These are phyloP conservation scores for Callinectes sapidus DNA, from an alignment of 2,888 invertebrate genomes.

Conservation along the genomic window DNA sequence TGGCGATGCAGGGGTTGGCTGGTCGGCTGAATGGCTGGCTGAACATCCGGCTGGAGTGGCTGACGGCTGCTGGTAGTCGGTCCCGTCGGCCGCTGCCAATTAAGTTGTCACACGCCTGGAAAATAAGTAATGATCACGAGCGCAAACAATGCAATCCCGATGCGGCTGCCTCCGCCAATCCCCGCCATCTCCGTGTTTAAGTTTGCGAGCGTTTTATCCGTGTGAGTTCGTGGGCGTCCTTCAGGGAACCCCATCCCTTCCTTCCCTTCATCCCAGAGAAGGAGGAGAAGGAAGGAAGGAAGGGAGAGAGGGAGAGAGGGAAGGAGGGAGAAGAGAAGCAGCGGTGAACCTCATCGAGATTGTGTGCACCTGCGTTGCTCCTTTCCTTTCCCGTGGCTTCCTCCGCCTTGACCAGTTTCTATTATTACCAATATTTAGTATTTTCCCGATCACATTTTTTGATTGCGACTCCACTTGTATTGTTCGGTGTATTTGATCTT, in stretches of 20 bases:
- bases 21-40: conserved; percentile 44
- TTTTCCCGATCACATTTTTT: neutral
- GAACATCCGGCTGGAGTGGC: conserved; percentile 38
- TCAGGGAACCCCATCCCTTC: neutral
- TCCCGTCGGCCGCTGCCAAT: conserved; percentile 49
- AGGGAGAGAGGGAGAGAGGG: neutral
- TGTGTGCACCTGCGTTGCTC: neutral
- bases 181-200: conserved; percentile 46
- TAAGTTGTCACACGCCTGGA: conserved; percentile 56
- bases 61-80: conserved; percentile 41
- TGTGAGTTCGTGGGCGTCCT: conserved; percentile 36
- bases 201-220: conserved; percentile 42
- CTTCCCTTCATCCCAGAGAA: neutral
- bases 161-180: conserved; percentile 43
- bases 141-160: conserved; percentile 47
- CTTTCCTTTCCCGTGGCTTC: neutral
- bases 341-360: neutral
- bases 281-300: neutral
- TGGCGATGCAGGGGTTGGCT: conserved; percentile 30
- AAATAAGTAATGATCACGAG: conserved; percentile 58
- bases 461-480: neutral
- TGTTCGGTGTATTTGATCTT: conserved; percentile 6
- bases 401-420: too few species aligned
- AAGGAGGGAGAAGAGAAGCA: neutral
- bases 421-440: conserved; percentile 4